Evolutionary conservation across 2,113 vertebrate genomes (phyloP), one percentile per base, ranked within the genome.

Genomic region (Stomatorhinus ivindoensis): DNA sequence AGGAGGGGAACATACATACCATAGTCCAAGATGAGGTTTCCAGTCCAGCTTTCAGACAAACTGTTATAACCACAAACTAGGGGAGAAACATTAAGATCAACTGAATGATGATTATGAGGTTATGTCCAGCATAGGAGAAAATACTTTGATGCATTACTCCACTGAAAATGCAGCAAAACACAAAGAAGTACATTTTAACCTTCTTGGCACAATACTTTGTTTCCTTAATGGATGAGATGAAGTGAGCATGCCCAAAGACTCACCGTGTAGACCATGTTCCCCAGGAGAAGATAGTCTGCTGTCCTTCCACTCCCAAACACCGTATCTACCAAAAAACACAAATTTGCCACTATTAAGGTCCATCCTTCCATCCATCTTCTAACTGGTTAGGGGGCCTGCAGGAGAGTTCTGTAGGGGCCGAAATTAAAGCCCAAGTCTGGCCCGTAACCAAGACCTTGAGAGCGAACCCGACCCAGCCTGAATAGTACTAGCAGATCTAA

Each of bases 31-130:
- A 96, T 0, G 97, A 96, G 0, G 97, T 97, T 91, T 97, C 96
- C 89, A 97, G 91, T 84, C 97, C 97, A 90, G 96, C 97, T 94
- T 97, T 97, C 92, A 97, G 93, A 93, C 97, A 97, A 85, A 97
- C 97, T 17, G 97, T 97, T 90, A 97, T 96, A 89, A 97, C 96
- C 88, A 97, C 97, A 95, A 96, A 97, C 97, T 97, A 83, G 86
- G 87, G 89, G 87, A 92, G 65, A n/a, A 89, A 89, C 84, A 90
- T 27, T 15, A 82, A 87, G 92, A 35, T 84, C 0, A 31, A 50
- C 73, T 53, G 27, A 35, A 46, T 48, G 17, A 46, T 55, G 53
- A 55, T 61, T 88, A 44, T 46, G 39, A 11, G 58, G 42, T 65
- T 44, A 2, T 80, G 73, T 80, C 13, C 35, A 42, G 35, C 73